Base-by-base conservation (phyloP, 2,888 invertebrate genomes). In the Seira ritae region DNA sequence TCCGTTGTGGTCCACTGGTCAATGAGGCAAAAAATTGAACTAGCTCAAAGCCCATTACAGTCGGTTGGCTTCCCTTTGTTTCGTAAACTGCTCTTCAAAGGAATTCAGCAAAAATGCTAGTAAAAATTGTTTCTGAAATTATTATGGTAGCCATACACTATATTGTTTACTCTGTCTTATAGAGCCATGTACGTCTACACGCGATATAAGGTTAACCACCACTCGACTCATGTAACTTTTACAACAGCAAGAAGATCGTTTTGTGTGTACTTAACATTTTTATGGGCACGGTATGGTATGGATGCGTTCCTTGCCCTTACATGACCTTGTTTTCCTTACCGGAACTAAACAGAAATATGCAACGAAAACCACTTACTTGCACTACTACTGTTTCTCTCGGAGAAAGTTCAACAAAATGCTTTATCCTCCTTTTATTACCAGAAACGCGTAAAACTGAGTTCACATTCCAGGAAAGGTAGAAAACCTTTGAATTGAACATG, bases 21-120 rank as follows among this genome's bases (percentile, higher is more conserved):
- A 86, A 86, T 86, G 86, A 85, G 80, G 73, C 85, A 85, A 77
- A 86, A 86, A 86, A 86, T 86, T 86, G 85, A 86, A 86, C 85
- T 83, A 84, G 83, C 84, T 78, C 83, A 78, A 83, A 83, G 71
- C 69, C 78, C 73, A 83, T 83, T 83, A 83, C 78, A 46, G 78
- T 74, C 70, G 83, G 73, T 73, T 69, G 78, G 78, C 69, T 74
- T 83, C 60, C 70, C 74, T 70, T 78, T 83, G 83, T 83, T 83
- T 83, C 62, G 65, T 77, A 82, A n/a, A 78, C 73, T 74, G 78
- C 69, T 77, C 78, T 83, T 82, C 69, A 72, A 42, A 60, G 67
- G 65, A 77, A 71, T 62, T 20, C n/a, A 22, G 12, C 15, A 55
- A 62, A 62, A 62, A 62, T 22, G 22, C 62, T 62, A 55, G n/a